Percentiles rank a stretch among this genome's conserved stretches.
phyloP scores from a whole-genome alignment of 2,113 vertebrate species.

The Protobothrops flavoviridis region DNA sequence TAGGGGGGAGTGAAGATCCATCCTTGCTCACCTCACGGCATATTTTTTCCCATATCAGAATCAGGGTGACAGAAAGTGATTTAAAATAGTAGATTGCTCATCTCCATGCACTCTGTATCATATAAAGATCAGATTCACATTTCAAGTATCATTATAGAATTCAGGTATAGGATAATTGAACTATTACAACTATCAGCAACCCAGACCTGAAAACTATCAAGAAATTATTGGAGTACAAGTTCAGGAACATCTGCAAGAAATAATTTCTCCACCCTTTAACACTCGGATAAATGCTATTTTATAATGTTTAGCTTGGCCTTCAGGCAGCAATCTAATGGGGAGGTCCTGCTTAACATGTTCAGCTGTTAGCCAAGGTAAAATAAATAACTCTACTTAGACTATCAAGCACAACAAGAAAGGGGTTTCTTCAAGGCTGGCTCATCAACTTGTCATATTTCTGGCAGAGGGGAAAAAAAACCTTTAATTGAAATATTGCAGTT shows the following conservation, averaged over 20 bases:
- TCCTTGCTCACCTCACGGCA: not conserved
- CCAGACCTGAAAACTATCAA: not conserved
- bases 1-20: not conserved
- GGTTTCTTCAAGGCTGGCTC: not conserved
- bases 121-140: not conserved
- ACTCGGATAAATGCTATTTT: not conserved
- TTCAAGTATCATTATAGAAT: not conserved
- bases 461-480: not conserved
- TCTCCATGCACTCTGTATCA: not conserved
- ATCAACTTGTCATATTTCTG: not conserved
- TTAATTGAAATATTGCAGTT: not conserved
- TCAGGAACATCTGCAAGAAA: not conserved
- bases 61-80: not conserved
- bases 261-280: not conserved
- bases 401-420: not conserved
- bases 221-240: not conserved
- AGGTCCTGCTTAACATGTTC: not conserved
- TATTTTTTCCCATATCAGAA: not conserved
- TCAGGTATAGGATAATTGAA: not conserved
- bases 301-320: not conserved
- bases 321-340: not conserved
- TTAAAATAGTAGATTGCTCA: not conserved
- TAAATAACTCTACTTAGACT: not conserved
- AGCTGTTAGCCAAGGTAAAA: not conserved
- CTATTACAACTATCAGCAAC: not conserved